phyloP scores from a whole-genome alignment of 2,113 vertebrate genomes.

The Myanophis thanlyinensis region DNA sequence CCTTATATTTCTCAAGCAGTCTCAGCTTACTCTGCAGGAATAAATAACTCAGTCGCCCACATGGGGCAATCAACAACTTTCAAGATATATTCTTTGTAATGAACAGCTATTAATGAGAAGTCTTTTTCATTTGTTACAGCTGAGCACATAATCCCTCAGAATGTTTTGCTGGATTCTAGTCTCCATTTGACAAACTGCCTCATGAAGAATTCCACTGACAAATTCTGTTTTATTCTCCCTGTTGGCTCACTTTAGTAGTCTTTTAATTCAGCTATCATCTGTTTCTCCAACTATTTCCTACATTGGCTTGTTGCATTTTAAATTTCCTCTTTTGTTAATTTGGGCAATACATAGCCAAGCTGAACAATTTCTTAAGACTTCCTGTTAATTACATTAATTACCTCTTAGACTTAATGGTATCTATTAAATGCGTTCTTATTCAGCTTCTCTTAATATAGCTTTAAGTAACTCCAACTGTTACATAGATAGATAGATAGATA shows the following conservation, averaged over 20 bases:
- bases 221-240: neutral
- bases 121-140: neutral
- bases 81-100: neutral
- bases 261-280: neutral
- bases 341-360: neutral
- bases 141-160: neutral
- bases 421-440: neutral
- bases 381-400: neutral
- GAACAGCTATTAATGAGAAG: neutral
- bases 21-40: neutral
- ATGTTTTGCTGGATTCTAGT: neutral
- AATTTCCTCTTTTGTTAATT: neutral
- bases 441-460: neutral
- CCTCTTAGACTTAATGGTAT: neutral
- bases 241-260: neutral
- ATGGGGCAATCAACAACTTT: neutral
- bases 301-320: neutral
- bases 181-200: neutral
- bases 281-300: neutral
- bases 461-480: neutral
- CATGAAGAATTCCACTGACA: neutral
- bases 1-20: neutral
- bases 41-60: neutral
- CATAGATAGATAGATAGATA: no score
- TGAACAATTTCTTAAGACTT: neutral